These are phyloP conservation scores for Gordius sp. DNA, from an alignment of 2,888 invertebrate species.

Conservation along the genomic window DNA sequence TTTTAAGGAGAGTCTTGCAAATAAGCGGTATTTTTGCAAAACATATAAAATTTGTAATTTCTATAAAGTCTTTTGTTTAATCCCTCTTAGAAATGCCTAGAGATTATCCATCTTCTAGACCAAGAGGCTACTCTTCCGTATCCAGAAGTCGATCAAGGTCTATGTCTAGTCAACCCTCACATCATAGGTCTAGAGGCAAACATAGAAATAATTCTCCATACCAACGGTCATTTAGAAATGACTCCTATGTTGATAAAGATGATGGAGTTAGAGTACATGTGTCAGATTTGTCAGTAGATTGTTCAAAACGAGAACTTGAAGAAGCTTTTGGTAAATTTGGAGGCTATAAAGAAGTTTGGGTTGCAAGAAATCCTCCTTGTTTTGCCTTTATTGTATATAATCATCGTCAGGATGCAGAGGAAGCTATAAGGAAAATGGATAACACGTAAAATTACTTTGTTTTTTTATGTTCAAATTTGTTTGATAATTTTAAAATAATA, in stretches of 20 bases:
- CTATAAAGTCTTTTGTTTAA: too few species aligned
- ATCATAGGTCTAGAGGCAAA: too few species aligned
- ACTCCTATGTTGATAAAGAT: not conserved
- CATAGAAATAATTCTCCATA: too few species aligned
- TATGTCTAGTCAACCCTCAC: too few species aligned
- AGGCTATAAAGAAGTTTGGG: conserved; percentile 35
- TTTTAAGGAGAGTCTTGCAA: too few species aligned
- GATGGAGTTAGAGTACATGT: conserved; percentile 33
- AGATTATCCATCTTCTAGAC: too few species aligned
- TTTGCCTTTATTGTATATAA: conserved; percentile 38
- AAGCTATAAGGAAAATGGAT: conserved; percentile 31
- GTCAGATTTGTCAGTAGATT: conserved; percentile 34
- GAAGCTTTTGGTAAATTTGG: conserved; percentile 35
- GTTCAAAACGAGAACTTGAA: conserved; percentile 34
- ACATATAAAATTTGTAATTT: too few species aligned
- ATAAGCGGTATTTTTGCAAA: too few species aligned
- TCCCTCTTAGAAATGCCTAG: too few species aligned
- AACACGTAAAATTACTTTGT: conserved; percentile 31
- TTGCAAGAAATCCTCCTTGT: conserved; percentile 37
- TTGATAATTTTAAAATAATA: not conserved
- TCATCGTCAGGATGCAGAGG: conserved; percentile 34
- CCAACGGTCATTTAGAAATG: too few species aligned
- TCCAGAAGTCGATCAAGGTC: too few species aligned
- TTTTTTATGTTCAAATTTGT: not conserved
- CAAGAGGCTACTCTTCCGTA: too few species aligned